These are phyloP conservation scores for Danio kyathit DNA, from an alignment of 2,797 vertebrate species.

Conservation along the genomic window DNA sequence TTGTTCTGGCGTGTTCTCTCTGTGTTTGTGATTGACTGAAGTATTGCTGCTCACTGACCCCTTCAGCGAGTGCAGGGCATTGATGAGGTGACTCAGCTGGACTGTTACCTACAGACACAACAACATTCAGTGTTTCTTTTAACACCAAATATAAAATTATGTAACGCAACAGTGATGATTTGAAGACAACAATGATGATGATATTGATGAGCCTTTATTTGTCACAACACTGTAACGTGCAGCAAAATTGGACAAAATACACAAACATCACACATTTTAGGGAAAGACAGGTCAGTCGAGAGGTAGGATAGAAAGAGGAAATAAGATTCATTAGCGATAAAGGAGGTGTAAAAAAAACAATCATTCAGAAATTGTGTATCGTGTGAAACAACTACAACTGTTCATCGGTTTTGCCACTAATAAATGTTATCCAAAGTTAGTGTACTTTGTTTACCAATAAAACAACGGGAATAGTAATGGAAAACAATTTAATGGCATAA, in stretches of 20 bases:
- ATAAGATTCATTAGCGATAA: too few relatives aligned
- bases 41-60: constrained; percentile 76
- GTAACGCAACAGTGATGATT: too few relatives aligned
- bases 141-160: neutral
- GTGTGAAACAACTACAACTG: neutral
- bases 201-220: too few relatives aligned
- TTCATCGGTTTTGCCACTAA: neutral
- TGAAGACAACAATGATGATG: too few relatives aligned
- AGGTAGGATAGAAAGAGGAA: too few relatives aligned
- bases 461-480: neutral
- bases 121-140: neutral
- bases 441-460: neutral
- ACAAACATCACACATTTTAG: too few relatives aligned
- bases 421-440: too few relatives aligned
- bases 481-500: too few relatives aligned
- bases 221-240: too few relatives aligned
- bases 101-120: constrained; percentile 86
- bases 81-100: constrained; percentile 95
- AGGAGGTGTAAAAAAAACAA: too few relatives aligned
- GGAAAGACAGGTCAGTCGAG: too few relatives aligned
- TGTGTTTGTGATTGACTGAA: constrained; percentile 74
- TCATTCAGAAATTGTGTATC: neutral
- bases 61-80: constrained; percentile 91
- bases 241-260: too few relatives aligned
- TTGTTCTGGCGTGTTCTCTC: constrained; percentile 78